phyloP scores from a whole-genome alignment of 2,113 vertebrate species.

The Chunga burmeisteri region DNA sequence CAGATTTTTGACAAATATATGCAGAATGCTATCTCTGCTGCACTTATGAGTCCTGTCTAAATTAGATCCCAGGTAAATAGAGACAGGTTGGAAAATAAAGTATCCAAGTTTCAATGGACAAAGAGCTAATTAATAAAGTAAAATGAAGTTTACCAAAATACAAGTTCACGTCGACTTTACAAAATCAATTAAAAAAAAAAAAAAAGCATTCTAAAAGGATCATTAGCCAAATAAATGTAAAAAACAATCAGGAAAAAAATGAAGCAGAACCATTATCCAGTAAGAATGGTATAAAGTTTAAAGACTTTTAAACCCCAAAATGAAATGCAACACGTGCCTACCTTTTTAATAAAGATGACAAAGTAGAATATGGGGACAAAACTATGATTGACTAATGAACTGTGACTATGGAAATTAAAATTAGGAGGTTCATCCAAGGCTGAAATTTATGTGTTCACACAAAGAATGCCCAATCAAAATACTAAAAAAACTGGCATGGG shows the following conservation, averaged over 20 bases:
- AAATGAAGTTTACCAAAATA: neutral
- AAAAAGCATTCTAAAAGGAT: neutral
- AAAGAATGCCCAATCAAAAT: neutral
- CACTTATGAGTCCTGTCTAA: neutral
- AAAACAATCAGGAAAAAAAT: neutral
- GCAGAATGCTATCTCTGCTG: neutral
- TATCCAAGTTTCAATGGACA: neutral
- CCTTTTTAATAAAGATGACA: neutral
- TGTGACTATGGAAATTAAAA: neutral
- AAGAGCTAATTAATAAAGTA: neutral
- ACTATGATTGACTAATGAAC: neutral
- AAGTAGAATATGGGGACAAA: neutral
- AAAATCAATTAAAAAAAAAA: neutral
- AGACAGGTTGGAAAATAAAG: neutral
- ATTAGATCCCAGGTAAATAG: neutral
- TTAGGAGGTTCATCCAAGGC: neutral
- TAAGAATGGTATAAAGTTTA: neutral
- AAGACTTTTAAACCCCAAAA: neutral
- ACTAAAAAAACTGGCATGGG: neutral
- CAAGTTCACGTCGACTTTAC: neutral
- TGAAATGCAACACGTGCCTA: neutral
- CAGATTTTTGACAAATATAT: neutral
- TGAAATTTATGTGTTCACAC: neutral
- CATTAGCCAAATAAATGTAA: neutral
- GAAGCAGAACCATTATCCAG: neutral